Base-by-base conservation (phyloP, 1,140 invertebrate species). In the Macrobrachium rosenbergii region DNA sequence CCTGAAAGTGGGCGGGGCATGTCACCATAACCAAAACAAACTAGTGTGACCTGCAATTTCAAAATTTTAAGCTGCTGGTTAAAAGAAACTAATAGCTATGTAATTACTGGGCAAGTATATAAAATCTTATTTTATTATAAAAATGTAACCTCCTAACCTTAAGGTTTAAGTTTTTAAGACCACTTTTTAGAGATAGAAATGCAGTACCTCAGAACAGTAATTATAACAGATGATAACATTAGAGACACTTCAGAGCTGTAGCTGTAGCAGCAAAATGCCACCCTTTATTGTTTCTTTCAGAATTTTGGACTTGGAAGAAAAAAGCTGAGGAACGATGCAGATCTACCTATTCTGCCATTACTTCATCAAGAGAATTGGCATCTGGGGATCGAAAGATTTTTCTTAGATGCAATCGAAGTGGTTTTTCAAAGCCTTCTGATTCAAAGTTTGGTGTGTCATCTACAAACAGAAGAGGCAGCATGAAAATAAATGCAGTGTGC, bases 401-500 rank as follows among this genome's bases (percentile, higher is more conserved):
- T 64, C 67, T 80, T 11, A n/a, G 77, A 37, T 86, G 84, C 60
- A 62, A 78, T n/a, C 84, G 84, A 28, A 86, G 84, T 60, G 84
- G 84, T 60, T 86, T 69, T 17, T 43, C 67, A 0, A 86, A 79
- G 58, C 52, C 23, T 17, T 43, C 45, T 3, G 21, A 23, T 6
- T n/a, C 28, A 59, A 69, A 45, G 37, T 37, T 2, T 14, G 19
- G 2, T 19, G 60, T 58, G 12, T 8, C 28, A 63, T n/a, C 17
- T 11, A 63, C 23, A 7, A 28, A 12, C 14, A 69, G 63, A 83
- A 52, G 52, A 80, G 59, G 37, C 8, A 86, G 84, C 17, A 69
- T 73, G 37, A 86, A 86, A 67, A 86, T 86, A n/a, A 86, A 86
- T 72, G 84, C 77, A 21, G 67, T 86, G 52, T 86, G 84, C 67